Conservation (phyloP, 2,113 vertebrate genomes). For the Dermatemys mawii region DNA sequence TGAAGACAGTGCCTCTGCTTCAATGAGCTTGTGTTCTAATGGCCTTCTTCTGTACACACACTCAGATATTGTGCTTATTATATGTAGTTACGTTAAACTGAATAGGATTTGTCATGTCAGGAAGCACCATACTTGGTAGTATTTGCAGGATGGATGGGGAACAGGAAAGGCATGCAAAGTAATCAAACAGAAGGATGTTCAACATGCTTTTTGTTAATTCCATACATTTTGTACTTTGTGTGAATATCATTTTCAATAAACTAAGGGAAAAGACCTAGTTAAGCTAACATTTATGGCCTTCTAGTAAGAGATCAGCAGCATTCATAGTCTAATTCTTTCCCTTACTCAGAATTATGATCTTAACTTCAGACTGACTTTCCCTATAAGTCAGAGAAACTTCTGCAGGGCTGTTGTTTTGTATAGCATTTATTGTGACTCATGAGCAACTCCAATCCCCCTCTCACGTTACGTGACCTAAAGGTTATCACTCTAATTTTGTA, state of each 20-base stretch:
- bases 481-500: not conserved
- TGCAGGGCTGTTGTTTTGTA: not conserved
- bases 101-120: not conserved
- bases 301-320: not conserved
- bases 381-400: not conserved
- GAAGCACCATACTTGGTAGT: not conserved
- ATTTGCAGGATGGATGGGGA: not conserved
- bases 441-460: not conserved
- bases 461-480: fast-evolving
- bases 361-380: not conserved
- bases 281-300: not conserved
- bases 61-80: not conserved
- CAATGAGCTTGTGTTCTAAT: not conserved
- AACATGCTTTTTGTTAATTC: not conserved
- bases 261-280: not conserved
- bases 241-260: not conserved
- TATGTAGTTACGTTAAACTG: not conserved
- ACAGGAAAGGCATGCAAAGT: not conserved
- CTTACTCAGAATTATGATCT: not conserved
- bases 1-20: not conserved
- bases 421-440: not conserved
- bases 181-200: not conserved
- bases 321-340: not conserved
- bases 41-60: not conserved
- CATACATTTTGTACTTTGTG: not conserved